These are phyloP conservation scores for Saturnia japonica DNA, from an alignment of 2,888 invertebrate genomes.

Conservation along the genomic window DNA sequence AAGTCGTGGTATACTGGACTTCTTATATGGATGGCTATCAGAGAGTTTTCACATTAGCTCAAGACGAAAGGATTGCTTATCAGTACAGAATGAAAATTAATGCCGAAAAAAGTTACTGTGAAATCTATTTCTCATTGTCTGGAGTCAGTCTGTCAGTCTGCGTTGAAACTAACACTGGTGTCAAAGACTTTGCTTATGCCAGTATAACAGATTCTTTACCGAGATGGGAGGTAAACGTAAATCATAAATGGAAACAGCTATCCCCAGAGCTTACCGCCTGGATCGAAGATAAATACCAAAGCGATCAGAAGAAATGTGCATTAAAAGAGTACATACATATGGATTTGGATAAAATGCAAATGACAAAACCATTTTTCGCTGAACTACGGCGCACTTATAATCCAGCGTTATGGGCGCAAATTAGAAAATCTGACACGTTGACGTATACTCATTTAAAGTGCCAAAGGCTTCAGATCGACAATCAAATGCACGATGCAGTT, in stretches of 20 bases:
- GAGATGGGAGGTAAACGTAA: conserved; percentile 91
- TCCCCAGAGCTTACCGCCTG: conserved; percentile 89
- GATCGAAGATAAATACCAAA: conserved; percentile 90
- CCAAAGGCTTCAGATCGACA: conserved; percentile 88
- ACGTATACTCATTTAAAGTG: conserved; percentile 85
- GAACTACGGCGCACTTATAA: conserved; percentile 87
- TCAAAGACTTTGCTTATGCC: conserved; percentile 86
- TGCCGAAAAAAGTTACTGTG: conserved; percentile 85
- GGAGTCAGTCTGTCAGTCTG: conserved; percentile 86
- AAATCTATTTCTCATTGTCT: conserved; percentile 86
- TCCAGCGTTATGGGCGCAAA: conserved; percentile 88
- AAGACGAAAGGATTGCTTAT: conserved; percentile 87
- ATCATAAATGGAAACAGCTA: conserved; percentile 89
- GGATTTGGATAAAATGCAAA: conserved; percentile 92
- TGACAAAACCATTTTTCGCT: conserved; percentile 93
- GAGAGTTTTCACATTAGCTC: conserved; percentile 87
- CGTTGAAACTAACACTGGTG: conserved; percentile 59
- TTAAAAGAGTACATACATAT: conserved; percentile 90
- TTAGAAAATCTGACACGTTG: conserved; percentile 86
- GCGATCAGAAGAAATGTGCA: conserved; percentile 86
- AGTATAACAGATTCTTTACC: conserved; percentile 87
- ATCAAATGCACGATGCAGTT: conserved; percentile 86
- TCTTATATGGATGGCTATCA: conserved; percentile 89
- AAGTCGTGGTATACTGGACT: conserved; percentile 90
- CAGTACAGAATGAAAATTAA: conserved; percentile 82